These are phyloP conservation scores for Chaunax sp. DNA, from an alignment of 2,797 vertebrate genomes.

Conservation along the genomic window DNA sequence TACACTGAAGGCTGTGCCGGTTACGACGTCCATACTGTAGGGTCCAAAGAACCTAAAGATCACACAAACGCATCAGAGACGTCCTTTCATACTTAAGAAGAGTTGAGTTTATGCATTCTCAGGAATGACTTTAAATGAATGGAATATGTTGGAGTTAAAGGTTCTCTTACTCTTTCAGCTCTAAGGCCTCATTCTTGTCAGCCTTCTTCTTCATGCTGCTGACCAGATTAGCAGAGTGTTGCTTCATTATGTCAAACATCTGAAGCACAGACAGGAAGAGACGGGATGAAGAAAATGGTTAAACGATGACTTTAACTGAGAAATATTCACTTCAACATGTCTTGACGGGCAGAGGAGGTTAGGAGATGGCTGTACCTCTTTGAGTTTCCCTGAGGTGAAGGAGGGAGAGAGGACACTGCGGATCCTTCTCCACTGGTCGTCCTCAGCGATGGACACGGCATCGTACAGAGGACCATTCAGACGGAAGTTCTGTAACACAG, in stretches of 20 bases:
- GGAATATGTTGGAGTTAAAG: not conserved
- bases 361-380: conserved; percentile 75
- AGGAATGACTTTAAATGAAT: not conserved
- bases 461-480: conserved; percentile 79
- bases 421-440: conserved; percentile 87
- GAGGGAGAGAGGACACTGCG: conserved; percentile 81
- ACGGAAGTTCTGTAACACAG: conserved; percentile 70
- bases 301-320: not conserved
- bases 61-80: conserved; percentile 13
- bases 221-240: conserved; percentile 73
- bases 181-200: conserved; percentile 64
- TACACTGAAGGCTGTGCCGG: conserved; percentile 86
- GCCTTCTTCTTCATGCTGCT: conserved; percentile 73
- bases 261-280: conserved; percentile 39
- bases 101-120: no score
- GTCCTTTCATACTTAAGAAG: not conserved
- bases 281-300: no score
- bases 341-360: not conserved
- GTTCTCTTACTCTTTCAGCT: conserved; percentile 78
- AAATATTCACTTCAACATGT: not conserved
- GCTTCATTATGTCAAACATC: conserved; percentile 84
- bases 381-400: conserved; percentile 87
- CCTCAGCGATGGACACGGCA: conserved; percentile 63
- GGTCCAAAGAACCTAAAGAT: conserved; percentile 79
- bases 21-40: conserved; percentile 86